Conservation (phyloP, 1,140 invertebrate species). For the Lepidostoma basale region DNA sequence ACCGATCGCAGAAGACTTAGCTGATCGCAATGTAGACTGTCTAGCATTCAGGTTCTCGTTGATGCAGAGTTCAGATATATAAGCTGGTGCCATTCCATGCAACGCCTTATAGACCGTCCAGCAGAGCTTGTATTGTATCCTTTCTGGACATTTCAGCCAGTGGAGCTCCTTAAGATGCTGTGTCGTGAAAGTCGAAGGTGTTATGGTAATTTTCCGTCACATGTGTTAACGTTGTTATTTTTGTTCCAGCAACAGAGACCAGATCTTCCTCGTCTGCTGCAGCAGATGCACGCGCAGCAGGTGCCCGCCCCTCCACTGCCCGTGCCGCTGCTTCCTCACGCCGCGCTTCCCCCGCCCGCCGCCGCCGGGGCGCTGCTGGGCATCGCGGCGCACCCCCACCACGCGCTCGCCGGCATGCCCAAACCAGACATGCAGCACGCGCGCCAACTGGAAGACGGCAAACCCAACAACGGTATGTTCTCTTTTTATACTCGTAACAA, state of each 20-base stretch:
- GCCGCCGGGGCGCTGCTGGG: constrained; percentile 63
- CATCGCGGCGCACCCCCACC: constrained; percentile 64
- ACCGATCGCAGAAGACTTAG: no score
- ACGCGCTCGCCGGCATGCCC: constrained; percentile 65
- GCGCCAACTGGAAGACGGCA: constrained; percentile 66
- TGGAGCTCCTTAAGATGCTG: no score
- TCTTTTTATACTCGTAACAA: neutral
- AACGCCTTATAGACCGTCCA: no score
- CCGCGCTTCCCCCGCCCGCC: constrained; percentile 67
- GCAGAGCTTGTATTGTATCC: no score
- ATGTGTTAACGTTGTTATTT: neutral
- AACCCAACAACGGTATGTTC: constrained; percentile 69
- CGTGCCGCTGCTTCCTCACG: constrained; percentile 70
- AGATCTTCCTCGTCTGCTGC: constrained; percentile 75
- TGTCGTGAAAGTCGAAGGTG: no score
- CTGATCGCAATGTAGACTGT: no score
- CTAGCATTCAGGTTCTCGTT: no score
- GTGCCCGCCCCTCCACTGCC: constrained; percentile 77
- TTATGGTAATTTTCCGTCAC: no score
- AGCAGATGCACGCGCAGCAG: constrained; percentile 92
- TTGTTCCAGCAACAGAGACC: constrained; percentile 74
- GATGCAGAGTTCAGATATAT: no score
- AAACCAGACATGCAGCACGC: constrained; percentile 76
- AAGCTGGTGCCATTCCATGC: no score
- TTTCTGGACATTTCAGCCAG: no score